Conservation (phyloP, 2,113 vertebrate genomes). For the Craseonycteris thonglongyai region DNA sequence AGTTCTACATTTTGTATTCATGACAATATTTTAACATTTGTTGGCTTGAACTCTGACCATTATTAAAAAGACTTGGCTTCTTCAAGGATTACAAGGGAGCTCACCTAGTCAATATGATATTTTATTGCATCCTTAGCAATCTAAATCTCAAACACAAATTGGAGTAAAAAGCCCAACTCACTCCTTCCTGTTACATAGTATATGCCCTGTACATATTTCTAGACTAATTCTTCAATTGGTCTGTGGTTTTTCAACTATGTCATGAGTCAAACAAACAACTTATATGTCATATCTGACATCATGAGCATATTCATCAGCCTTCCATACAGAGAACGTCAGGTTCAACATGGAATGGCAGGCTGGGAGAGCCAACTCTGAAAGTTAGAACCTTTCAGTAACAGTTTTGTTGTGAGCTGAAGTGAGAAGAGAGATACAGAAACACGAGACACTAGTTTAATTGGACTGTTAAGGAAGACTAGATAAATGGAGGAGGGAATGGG, state of each 20-base stretch:
- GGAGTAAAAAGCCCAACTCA: neutral
- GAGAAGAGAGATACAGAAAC: neutral
- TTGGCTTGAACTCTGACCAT: neutral
- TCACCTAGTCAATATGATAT: neutral
- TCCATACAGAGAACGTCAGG: neutral
- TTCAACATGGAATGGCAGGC: neutral
- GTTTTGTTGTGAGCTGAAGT: neutral
- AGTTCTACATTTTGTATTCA: neutral
- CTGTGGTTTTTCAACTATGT: neutral
- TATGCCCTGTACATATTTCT: neutral
- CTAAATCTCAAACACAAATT: neutral
- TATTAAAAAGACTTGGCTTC: neutral
- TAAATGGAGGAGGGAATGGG: rapidly evolving
- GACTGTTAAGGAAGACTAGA: neutral
- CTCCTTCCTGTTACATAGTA: neutral
- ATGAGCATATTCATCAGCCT: neutral
- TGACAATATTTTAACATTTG: neutral
- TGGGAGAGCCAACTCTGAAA: neutral
- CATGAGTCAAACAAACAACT: neutral
- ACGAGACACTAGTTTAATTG: neutral
- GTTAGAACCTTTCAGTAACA: neutral
- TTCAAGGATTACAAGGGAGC: neutral
- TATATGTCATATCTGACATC: neutral
- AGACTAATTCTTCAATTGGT: neutral
- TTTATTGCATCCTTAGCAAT: neutral